phyloP scores from a whole-genome alignment of 2,797 vertebrate species.

The Tenualosa thibaudeaui region DNA sequence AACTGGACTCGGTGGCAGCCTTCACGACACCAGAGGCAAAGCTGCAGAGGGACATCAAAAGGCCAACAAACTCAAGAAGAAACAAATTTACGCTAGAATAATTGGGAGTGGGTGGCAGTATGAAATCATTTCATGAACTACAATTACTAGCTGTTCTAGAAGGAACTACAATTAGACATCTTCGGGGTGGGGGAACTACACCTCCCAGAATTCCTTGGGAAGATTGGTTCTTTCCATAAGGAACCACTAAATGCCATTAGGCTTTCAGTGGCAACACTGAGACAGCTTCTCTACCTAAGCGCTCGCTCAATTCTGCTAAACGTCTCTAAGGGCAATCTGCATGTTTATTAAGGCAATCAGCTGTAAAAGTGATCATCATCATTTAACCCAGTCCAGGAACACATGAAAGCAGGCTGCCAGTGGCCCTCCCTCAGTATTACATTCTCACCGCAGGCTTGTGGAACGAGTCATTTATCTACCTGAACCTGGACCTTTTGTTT shows the following conservation, averaged over 20 bases:
- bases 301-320: slow-evolving; percentile 67
- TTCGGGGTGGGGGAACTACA: slow-evolving; percentile 51
- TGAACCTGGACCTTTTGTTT: slow-evolving; percentile 44
- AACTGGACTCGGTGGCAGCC: background rate
- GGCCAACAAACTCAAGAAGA: slow-evolving; percentile 13
- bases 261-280: slow-evolving; percentile 52
- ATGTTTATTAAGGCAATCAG: slow-evolving; percentile 53
- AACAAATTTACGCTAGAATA: background rate
- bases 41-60: background rate
- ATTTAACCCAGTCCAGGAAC: background rate
- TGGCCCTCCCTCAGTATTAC: slow-evolving; percentile 20
- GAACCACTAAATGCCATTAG: slow-evolving; percentile 51
- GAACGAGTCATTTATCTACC: slow-evolving; percentile 42
- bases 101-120: background rate
- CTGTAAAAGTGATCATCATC: slow-evolving; percentile 26
- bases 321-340: slow-evolving; percentile 67
- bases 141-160: background rate
- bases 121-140: slow-evolving; percentile 11
- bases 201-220: slow-evolving; percentile 48
- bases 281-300: slow-evolving; percentile 51
- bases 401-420: slow-evolving; percentile 30
- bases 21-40: background rate
- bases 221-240: slow-evolving; percentile 44
- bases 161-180: slow-evolving; percentile 48
- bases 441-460: slow-evolving; percentile 1